Evolutionary conservation across 2,888 invertebrate genomes (phyloP).

Genomic region (Ctenicera cuprea): DNA sequence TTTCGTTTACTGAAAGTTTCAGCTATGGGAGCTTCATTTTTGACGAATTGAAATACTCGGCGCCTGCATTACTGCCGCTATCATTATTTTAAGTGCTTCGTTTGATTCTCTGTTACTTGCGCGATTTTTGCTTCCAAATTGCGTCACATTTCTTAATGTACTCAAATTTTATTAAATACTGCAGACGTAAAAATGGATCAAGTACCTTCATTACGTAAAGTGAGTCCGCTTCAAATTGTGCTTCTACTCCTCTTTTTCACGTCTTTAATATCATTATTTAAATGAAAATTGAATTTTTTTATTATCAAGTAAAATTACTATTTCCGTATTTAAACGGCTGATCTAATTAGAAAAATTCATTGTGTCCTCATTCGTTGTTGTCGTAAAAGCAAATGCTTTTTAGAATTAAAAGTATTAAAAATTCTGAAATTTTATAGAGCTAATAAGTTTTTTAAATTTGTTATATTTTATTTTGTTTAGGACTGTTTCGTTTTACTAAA

Average conservation of each 20-base stretch:
- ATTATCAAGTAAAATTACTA: no score
- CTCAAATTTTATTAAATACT: constrained; percentile 25
- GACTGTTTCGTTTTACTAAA: no score
- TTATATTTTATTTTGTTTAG: no score
- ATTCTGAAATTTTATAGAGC: no score
- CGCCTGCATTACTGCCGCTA: constrained; percentile 31
- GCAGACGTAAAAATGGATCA: constrained; percentile 23
- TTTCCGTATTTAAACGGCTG: no score
- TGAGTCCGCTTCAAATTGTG: background rate
- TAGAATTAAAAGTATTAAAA: no score
- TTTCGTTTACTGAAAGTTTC: constrained; percentile 48
- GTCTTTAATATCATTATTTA: no score
- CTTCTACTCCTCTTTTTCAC: constrained; percentile 3
- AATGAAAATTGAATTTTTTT: no score
- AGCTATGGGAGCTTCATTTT: constrained; percentile 46
- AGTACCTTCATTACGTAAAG: constrained; percentile 21
- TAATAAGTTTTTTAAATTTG: no score
- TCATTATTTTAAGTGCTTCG: constrained; percentile 47
- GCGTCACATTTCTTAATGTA: constrained; percentile 21
- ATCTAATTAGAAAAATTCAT: no score
- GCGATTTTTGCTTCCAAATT: constrained; percentile 31
- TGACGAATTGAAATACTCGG: constrained; percentile 42
- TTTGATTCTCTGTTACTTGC: constrained; percentile 24
- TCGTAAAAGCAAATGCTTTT: no score
- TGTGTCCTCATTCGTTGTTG: no score